Percentiles rank a stretch among this genome's conserved stretches.
Evolutionary conservation across 1,140 invertebrate genomes (phyloP).

Genomic region (Lepidotrigona ventralis): DNA sequence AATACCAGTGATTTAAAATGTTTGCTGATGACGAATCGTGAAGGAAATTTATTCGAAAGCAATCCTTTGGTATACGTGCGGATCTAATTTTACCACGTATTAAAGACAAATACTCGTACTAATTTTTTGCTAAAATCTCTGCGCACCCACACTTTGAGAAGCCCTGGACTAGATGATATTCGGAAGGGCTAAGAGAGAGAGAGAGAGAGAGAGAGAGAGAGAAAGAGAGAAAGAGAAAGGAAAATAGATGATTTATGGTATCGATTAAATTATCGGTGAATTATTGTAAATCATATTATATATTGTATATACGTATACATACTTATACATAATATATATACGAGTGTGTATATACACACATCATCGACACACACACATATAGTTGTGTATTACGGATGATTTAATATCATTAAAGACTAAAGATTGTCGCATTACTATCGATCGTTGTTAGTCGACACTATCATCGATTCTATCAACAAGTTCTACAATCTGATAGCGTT

Average conservation of each 20-base stretch:
- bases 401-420: constrained; percentile 59
- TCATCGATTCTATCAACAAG: constrained; percentile 65
- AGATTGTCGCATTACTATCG: constrained; percentile 58
- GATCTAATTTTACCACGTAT: too few species aligned
- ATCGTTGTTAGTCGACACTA: constrained; percentile 61
- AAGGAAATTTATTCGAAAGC: too few species aligned
- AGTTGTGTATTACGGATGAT: constrained; percentile 62
- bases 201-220: constrained; percentile 24
- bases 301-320: constrained; percentile 63
- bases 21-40: too few species aligned
- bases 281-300: constrained; percentile 65
- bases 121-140: too few species aligned
- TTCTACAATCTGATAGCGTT: constrained; percentile 76
- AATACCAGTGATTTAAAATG: too few species aligned
- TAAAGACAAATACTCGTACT: too few species aligned
- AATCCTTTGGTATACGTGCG: too few species aligned
- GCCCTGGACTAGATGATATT: not conserved
- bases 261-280: constrained; percentile 72
- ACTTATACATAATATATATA: constrained; percentile 47
- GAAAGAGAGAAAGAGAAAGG: constrained; percentile 30
- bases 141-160: too few species aligned
- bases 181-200: not conserved
- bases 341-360: too few species aligned
- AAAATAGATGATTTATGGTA: constrained; percentile 66
- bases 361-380: constrained; percentile 36